Evolutionary conservation across 2,113 vertebrate genomes (phyloP).

Genomic region (Lepisosteus oculatus): DNA sequence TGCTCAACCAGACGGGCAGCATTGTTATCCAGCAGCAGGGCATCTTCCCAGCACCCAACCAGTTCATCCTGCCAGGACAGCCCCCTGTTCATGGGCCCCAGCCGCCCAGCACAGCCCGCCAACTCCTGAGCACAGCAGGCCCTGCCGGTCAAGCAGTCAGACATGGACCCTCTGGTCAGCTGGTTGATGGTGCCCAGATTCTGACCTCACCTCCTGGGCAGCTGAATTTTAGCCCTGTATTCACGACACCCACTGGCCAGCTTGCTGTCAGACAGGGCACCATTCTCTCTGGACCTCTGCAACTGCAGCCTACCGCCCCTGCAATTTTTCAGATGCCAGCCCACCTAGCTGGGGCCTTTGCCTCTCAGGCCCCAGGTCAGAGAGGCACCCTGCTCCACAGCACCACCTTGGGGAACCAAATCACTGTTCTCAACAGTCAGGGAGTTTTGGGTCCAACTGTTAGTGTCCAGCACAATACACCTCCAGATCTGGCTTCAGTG

Average conservation of each 20-base stretch:
- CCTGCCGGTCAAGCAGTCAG: slow-evolving; percentile 44
- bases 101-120: slow-evolving; percentile 38
- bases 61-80: slow-evolving; percentile 69
- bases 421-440: slow-evolving; percentile 60
- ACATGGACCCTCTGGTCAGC: slow-evolving; percentile 48
- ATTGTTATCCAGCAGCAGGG: slow-evolving; percentile 72
- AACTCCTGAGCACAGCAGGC: slow-evolving; percentile 46
- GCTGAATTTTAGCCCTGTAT: slow-evolving; percentile 70
- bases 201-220: slow-evolving; percentile 63
- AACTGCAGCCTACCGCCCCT: slow-evolving; percentile 61
- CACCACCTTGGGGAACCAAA: slow-evolving; percentile 22
- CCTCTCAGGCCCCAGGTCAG: slow-evolving; percentile 50
- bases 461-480: slow-evolving; percentile 32
- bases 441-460: slow-evolving; percentile 47
- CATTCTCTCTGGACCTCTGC: slow-evolving; percentile 63
- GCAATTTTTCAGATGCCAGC: slow-evolving; percentile 72
- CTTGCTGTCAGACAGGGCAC: slow-evolving; percentile 64
- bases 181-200: slow-evolving; percentile 64
- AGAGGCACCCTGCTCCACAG: slow-evolving; percentile 40
- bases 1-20: slow-evolving; percentile 69
- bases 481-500: slow-evolving; percentile 54
- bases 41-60: slow-evolving; percentile 67
- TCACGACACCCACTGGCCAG: slow-evolving; percentile 63
- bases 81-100: slow-evolving; percentile 55
- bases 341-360: slow-evolving; percentile 61